A percentile compares a stretch with the other conserved stretches of the same genome.
Conservation (phyloP, 2,888 invertebrate species). For the Dioctria linearis region DNA sequence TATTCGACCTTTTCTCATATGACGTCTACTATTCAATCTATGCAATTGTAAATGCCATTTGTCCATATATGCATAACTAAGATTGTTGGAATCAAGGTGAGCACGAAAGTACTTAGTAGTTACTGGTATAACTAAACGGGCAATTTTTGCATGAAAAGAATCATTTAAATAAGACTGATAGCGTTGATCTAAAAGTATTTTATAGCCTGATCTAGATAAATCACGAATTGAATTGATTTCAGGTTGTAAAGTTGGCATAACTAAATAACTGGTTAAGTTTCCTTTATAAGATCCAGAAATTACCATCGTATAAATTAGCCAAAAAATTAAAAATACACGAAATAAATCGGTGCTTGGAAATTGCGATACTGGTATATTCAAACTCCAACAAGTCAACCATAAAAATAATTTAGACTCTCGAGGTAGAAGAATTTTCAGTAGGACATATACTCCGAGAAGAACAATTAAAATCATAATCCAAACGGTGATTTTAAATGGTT, state of each 20-base stretch:
- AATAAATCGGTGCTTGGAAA: conserved; percentile 60
- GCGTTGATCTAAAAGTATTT: conserved; percentile 68
- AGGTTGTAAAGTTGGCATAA: conserved; percentile 65
- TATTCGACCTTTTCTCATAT: conserved; percentile 69
- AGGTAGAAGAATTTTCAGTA: conserved; percentile 60
- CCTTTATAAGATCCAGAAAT: conserved; percentile 68
- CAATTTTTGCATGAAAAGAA: conserved; percentile 57
- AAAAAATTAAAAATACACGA: conserved; percentile 65
- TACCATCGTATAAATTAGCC: conserved; percentile 67
- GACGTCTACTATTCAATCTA: conserved; percentile 63
- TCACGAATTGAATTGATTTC: conserved; percentile 66
- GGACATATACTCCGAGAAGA: conserved; percentile 62
- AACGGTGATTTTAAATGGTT: conserved; percentile 65
- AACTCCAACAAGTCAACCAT: conserved; percentile 63
- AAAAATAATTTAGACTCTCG: conserved; percentile 58
- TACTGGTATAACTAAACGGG: not conserved
- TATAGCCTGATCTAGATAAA: conserved; percentile 65
- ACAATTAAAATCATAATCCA: conserved; percentile 64
- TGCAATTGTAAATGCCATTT: conserved; percentile 70
- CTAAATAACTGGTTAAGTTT: conserved; percentile 68
- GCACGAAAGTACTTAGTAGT: not conserved
- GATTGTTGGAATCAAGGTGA: conserved; percentile 2
- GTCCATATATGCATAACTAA: conserved; percentile 72
- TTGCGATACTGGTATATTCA: conserved; percentile 63
- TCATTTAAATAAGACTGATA: conserved; percentile 70